phyloP scores from a whole-genome alignment of 2,888 invertebrate genomes.

The Eilema depressum region DNA sequence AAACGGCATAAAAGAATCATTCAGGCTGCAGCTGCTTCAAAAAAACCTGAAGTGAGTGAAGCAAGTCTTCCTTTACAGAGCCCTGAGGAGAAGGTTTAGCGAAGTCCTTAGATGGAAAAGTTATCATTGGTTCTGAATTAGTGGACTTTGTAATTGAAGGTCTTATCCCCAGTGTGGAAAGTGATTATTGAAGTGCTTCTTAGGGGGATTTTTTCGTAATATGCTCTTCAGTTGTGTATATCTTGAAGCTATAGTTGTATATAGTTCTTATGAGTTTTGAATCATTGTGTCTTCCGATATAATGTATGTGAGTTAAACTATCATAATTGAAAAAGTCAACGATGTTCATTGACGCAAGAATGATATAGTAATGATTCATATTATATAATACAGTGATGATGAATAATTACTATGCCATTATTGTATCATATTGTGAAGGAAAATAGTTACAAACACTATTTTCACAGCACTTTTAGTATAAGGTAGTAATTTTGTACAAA shows the following conservation, averaged over 20 bases:
- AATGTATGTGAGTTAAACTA: not conserved
- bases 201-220: not conserved
- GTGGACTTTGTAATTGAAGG: not conserved
- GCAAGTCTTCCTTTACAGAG: constrained; percentile 74
- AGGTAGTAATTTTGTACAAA: not conserved
- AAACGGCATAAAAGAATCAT: constrained; percentile 82
- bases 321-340: not conserved
- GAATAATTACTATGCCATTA: not conserved
- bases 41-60: constrained; percentile 68
- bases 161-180: constrained; percentile 1
- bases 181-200: constrained; percentile 1
- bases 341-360: not conserved
- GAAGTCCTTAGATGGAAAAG: not conserved
- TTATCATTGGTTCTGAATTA: not conserved
- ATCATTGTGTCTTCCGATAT: constrained; percentile 5
- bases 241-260: constrained; percentile 16
- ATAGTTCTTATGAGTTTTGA: constrained; percentile 6
- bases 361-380: not conserved
- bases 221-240: constrained; percentile 5
- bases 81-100: constrained; percentile 79
- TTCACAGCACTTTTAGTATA: not conserved
- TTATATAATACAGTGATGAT: not conserved
- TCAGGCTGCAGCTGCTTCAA: constrained; percentile 67
- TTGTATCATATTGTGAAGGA: not conserved
- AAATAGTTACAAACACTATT: not conserved